Base-by-base conservation (phyloP, 2,113 vertebrate species). In the Sebastes schlegelii region DNA sequence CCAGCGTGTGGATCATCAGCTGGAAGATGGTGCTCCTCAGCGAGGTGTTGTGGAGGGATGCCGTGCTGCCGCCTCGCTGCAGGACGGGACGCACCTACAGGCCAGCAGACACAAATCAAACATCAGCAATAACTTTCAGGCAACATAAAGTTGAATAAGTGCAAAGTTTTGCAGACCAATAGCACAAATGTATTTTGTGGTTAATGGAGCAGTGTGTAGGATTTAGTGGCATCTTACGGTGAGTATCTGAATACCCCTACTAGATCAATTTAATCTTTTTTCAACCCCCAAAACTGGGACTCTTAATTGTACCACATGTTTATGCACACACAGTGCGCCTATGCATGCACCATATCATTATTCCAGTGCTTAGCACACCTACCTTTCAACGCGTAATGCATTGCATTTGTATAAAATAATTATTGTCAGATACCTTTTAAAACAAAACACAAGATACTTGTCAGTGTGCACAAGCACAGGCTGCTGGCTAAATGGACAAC, bases 1-100 rank as follows among this genome's bases (percentile, higher is more conserved):
- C 97, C 94, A 98, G 93, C 3, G 97, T 97, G 94, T 96, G 96
- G 89, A 98, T 95, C 96, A 97, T 97, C 90, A 98, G 96, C 77
- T 97, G 96, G 92, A 96, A 97, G 92, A 97, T 95, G 94, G 96
- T 97, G 94, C 84, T 95, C 13, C 97, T 94, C 88, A 97, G 92
- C 1, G 95, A 97, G 0, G 95, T 93, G 94, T 97, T 97, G 94
- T 97, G 96, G 43, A 97, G 96, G 21, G 96, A 97, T 49, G 96
- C 95, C 0, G 95, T 94, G 94, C 96, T 97, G 91, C 95, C 95
- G 42, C 95, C 97, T 82, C 96, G 88, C 92, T 96, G 96, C 82
- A 98, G 93, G 86, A 84, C 26, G 0, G 96, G 88, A 3, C 83
- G 89, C 2, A 95, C 94, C 96, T 97, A 16, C 74, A 48, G 26